Evolutionary conservation across 2,113 vertebrate species (phyloP), one percentile per base, ranked within the genome.

Genomic region (Ceratotherium simum): DNA sequence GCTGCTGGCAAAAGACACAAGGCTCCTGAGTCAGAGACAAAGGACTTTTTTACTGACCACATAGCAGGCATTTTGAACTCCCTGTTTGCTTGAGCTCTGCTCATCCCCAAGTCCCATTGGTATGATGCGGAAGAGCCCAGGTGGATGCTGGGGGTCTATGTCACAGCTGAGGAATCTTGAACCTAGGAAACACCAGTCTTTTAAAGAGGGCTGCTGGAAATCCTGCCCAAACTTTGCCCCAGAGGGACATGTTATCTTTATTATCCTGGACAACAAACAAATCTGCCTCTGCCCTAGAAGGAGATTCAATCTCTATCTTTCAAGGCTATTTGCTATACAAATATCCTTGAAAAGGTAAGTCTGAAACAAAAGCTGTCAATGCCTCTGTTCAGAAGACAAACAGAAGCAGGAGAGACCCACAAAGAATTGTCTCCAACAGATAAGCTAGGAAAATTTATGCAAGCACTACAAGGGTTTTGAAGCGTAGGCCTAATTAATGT

Each of bases 401-500:
- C 2, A 51, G 33, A 90, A 88, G 60, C 21, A 17, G 4, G 12
- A n/a, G 2, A 62, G 21, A 82, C 5, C 16, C 12, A 48, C 60
- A 70, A 62, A 76, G n/a, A 96, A 51, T n/a, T 88, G 27, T 92
- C 42, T 88, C 33, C 9, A 91, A 42, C 33, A 83, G 33, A 17
- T 82, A 94, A 56, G 20, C 54, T 48, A 60, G 79, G 51, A 64
- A 84, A 91, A 42, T 46, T 60, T 82, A 76, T 51, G 54, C 23
- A 84, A 39, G 4, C 2, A n/a, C 10, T 82, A 51, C n/a, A 80
- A 21, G 9, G 17, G 2, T 69, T 92, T 95, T 95, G 42, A 95
- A 88, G 48, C 6, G 8, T 75, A 80, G 31, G 16, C 11, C 46
- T 97, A 96, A 95, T 85, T 92, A 92, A 93, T 79, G 21, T 91